Evolutionary conservation across 2,797 vertebrate genomes (phyloP), one percentile per base, ranked within the genome.

Genomic region (Myripristis jacobus): DNA sequence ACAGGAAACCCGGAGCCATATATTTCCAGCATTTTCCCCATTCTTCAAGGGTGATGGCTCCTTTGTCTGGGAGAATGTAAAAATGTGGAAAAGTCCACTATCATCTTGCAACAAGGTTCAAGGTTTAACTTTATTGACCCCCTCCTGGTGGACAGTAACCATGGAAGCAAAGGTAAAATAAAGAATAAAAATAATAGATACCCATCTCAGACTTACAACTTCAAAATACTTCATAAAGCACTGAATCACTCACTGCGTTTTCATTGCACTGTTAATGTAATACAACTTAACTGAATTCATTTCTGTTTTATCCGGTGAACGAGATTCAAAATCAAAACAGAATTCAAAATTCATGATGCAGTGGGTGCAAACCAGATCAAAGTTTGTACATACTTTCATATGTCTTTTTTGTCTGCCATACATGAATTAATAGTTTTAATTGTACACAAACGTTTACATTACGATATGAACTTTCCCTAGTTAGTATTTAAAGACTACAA

Each of bases 1-100:
- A 94, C 93, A 90, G 88, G 84, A 93, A 85, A 87, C 82, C 79
- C 65, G 27, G 50, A 81, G 79, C 78, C 73, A 67, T 80, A 89
- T 89, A 87, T 86, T 75, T 75, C 77, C 77, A 19, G 69, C 46
- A 63, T 73, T 69, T 75, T 57, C 31, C 61, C 71, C 57, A 54
- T 72, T 76, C 58, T 68, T 48, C 68, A 82, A 75, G 62, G 75
- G 46, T 57, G 61, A 63, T 19, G 24, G 64, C 50, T 47, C 29
- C 65, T 77, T 48, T 34, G 60, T 73, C 10, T 19, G 11, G 44
- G 48, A 68, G 47, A 60, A 60, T 67, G 60, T 83, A 70, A 87
- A 79, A 79, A 48, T 58, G 29, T 3, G 25, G 65, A 43, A 65
- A 62, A 57, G 44, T 53, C 18, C 0, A 34, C 51, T 76, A 64